These are phyloP conservation scores for Progne subis DNA, from an alignment of 2,113 vertebrate species.

Conservation along the genomic window DNA sequence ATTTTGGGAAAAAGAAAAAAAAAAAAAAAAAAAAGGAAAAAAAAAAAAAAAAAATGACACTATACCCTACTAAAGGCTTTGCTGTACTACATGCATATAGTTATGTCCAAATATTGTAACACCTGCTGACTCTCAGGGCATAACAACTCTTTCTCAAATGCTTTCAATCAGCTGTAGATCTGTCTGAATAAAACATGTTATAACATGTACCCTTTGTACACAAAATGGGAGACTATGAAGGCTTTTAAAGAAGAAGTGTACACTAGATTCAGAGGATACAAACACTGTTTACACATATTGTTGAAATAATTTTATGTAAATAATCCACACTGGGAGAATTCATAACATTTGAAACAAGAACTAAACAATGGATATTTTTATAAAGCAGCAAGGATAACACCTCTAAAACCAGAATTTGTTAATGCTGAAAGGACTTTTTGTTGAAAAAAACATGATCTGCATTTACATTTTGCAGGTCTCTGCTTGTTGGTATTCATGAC, in stretches of 20 bases:
- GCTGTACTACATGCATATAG: not conserved
- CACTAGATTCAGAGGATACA: not conserved
- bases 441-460: not conserved
- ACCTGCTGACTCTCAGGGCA: slow-evolving; percentile 1
- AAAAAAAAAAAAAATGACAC: not conserved
- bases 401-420: not conserved
- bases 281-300: not conserved
- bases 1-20: not conserved
- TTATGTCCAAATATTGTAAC: not conserved
- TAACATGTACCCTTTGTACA: not conserved
- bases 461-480: slow-evolving; percentile 20
- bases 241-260: not conserved
- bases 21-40: not conserved
- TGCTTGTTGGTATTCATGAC: slow-evolving; percentile 35
- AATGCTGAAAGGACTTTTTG: not conserved
- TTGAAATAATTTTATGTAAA: not conserved
- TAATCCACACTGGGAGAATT: not conserved
- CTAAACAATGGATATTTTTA: not conserved
- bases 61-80: not conserved
- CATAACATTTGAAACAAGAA: not conserved
- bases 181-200: slow-evolving; percentile 14
- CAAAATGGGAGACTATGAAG: not conserved
- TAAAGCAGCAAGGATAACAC: not conserved
- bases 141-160: not conserved
- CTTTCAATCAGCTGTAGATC: slow-evolving; percentile 3